These are phyloP conservation scores for Erinaceus europaeus DNA, from an alignment of 2,113 vertebrate genomes.

Conservation along the genomic window DNA sequence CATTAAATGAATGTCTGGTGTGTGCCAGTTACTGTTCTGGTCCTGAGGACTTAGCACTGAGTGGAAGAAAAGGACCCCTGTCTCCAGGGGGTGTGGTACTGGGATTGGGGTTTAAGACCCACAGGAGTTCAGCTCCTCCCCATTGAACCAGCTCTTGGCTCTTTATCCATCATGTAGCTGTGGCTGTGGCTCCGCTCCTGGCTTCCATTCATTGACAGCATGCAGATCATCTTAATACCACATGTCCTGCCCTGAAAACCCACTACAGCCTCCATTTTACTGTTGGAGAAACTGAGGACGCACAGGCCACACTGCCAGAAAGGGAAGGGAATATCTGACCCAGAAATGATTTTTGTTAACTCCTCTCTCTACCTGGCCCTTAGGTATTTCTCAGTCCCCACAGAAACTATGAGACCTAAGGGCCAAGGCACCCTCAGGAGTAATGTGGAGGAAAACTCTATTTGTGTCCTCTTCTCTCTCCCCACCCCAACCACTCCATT, in stretches of 20 bases:
- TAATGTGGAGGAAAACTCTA: not conserved
- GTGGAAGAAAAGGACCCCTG: too few relatives aligned
- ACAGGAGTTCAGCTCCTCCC: not conserved
- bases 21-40: not conserved
- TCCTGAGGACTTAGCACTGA: too few relatives aligned
- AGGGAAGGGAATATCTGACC: not conserved
- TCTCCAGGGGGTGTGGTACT: rapidly evolving
- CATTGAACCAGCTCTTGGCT: not conserved
- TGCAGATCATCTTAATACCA: not conserved
- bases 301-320: not conserved
- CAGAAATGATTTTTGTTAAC: too few relatives aligned
- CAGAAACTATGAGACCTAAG: not conserved
- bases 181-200: not conserved
- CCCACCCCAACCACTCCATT: too few relatives aligned
- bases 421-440: not conserved
- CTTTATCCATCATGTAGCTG: not conserved
- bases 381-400: too few relatives aligned
- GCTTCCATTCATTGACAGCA: not conserved
- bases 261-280: too few relatives aligned
- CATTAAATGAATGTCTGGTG: not conserved
- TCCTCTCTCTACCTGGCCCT: too few relatives aligned
- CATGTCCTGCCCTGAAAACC: not conserved
- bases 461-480: not conserved
- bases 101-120: not conserved
- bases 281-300: not conserved